phyloP scores from a whole-genome alignment of 2,888 invertebrate species.

The Macropis europaea region DNA sequence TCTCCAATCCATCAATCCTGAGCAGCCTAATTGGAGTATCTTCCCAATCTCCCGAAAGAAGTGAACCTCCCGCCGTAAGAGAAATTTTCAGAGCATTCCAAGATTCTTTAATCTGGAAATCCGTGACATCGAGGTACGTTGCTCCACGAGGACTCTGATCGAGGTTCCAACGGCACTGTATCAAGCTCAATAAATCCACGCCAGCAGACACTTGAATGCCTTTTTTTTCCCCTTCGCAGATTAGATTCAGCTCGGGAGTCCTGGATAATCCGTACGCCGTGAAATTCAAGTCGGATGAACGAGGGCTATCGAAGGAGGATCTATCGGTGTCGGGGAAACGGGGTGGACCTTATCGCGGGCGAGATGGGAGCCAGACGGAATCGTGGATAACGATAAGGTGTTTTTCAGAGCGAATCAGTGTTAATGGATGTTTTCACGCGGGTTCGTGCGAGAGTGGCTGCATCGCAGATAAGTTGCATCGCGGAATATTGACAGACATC shows the following conservation, averaged over 20 bases:
- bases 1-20: too few relatives aligned
- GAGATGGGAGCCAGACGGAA: slow-evolving; percentile 30
- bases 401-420: slow-evolving; percentile 68
- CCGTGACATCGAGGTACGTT: too few relatives aligned
- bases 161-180: too few relatives aligned
- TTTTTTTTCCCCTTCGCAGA: not conserved
- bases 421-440: slow-evolving; percentile 71
- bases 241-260: not conserved
- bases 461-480: slow-evolving; percentile 51
- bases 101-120: too few relatives aligned
- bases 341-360: slow-evolving; percentile 6
- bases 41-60: too few relatives aligned
- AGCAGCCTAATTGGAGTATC: too few relatives aligned
- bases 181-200: slow-evolving; percentile 9
- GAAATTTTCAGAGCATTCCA: too few relatives aligned
- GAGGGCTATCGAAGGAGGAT: not conserved
- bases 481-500: slow-evolving; percentile 65
- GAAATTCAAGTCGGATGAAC: not conserved
- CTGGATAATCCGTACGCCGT: not conserved
- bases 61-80: too few relatives aligned
- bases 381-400: slow-evolving; percentile 66
- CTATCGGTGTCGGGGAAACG: not conserved
- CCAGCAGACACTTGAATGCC: slow-evolving; percentile 4
- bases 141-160: too few relatives aligned
- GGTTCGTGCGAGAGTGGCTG: slow-evolving; percentile 55